phyloP scores from a whole-genome alignment of 2,888 invertebrate species.

The Lamellibrachia columna region DNA sequence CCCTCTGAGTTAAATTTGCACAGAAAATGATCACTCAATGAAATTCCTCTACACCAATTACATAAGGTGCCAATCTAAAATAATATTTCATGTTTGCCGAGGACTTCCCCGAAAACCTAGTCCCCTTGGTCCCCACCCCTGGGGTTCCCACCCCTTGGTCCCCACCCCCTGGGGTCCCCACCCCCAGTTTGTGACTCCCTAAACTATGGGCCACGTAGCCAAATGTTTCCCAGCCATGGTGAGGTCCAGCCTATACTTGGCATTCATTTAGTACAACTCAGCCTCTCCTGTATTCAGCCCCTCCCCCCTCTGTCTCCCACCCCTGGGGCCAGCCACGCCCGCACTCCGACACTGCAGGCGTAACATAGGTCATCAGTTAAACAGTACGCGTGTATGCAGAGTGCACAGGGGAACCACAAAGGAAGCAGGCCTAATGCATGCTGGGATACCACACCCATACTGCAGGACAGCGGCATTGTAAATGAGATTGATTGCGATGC shows the following conservation, averaged over 20 bases:
- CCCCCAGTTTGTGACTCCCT: too few relatives aligned
- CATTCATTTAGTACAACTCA: neutral
- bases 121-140: too few relatives aligned
- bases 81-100: too few relatives aligned
- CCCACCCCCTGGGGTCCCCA: too few relatives aligned
- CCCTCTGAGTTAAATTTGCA: too few relatives aligned
- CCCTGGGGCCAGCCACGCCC: neutral
- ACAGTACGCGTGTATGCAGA: neutral
- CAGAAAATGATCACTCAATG: too few relatives aligned
- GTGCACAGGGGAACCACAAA: neutral
- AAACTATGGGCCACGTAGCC: neutral
- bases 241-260: neutral
- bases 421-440: neutral
- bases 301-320: neutral
- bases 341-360: neutral
- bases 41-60: too few relatives aligned
- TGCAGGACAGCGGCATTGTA: neutral
- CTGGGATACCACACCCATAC: neutral
- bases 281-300: neutral
- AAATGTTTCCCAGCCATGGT: neutral
- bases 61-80: too few relatives aligned
- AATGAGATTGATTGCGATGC: constrained; percentile 1
- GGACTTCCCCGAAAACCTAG: too few relatives aligned
- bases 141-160: too few relatives aligned
- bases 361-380: neutral